Evolutionary conservation across 2,113 vertebrate genomes (phyloP).

Genomic region (Oncorhynchus tshawytscha): DNA sequence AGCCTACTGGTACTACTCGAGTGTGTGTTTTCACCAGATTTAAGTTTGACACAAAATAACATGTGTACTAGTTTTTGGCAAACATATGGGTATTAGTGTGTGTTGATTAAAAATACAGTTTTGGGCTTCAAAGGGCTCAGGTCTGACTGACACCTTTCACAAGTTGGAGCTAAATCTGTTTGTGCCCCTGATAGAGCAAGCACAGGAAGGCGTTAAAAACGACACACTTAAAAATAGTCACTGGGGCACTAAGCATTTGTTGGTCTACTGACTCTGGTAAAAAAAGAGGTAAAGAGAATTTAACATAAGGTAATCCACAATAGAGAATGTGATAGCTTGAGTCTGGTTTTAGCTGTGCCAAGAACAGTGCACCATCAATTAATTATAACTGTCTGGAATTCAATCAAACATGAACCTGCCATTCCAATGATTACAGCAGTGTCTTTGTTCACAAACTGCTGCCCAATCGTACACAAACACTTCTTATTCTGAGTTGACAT

Average conservation of each 20-base stretch:
- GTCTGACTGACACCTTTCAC: conserved; percentile 50
- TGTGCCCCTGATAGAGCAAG: conserved; percentile 45
- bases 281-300: background rate
- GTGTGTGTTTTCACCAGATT: too few species aligned
- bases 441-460: too few species aligned
- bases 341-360: background rate
- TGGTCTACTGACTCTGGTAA: background rate
- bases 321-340: background rate
- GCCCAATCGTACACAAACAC: too few species aligned
- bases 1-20: too few species aligned
- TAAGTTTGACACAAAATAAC: conserved; percentile 39
- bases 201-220: conserved; percentile 58
- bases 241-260: background rate
- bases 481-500: too few species aligned
- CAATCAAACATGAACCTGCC: too few species aligned
- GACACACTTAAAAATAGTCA: conserved; percentile 34
- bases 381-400: too few species aligned
- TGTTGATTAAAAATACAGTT: conserved; percentile 63
- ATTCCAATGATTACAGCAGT: too few species aligned
- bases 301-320: background rate
- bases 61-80: conserved; percentile 56
- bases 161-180: conserved; percentile 58
- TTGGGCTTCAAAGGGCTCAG: conserved; percentile 55
- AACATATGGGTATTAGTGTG: conserved; percentile 63
- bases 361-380: background rate